Percentiles rank a stretch among this genome's conserved stretches.
Conservation (phyloP, 92 coral and sea anemone genomes). For the Micromussa lordhowensis region DNA sequence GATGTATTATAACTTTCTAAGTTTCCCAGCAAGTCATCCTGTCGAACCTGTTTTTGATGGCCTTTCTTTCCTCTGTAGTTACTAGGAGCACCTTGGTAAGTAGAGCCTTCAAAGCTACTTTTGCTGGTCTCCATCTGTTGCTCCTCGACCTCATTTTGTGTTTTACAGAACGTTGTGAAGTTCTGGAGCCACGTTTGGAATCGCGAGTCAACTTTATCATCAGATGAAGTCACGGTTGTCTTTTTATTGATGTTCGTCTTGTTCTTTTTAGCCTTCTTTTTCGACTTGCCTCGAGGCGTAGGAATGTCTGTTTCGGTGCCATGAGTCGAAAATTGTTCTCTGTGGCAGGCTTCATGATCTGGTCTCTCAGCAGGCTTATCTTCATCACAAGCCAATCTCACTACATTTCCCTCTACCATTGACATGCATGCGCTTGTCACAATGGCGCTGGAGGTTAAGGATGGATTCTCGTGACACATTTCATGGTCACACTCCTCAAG, state of each 20-base stretch:
- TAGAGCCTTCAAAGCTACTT: neutral
- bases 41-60: too few relatives aligned
- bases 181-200: slow-evolving; percentile 10
- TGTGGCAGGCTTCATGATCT: neutral
- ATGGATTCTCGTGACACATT: neutral
- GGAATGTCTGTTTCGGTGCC: too few relatives aligned
- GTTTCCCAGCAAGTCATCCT: neutral
- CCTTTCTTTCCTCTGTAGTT: neutral
- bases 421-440: neutral
- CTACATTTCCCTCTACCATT: neutral
- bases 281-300: too few relatives aligned
- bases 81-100: neutral
- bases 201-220: neutral
- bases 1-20: slow-evolving; percentile 28
- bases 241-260: neutral
- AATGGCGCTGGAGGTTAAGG: neutral
- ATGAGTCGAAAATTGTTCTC: neutral
- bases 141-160: neutral
- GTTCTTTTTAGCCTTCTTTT: too few relatives aligned
- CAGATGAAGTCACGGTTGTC: neutral
- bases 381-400: neutral
- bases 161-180: neutral
- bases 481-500: neutral
- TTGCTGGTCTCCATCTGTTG: neutral
- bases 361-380: neutral